Base-by-base conservation (phyloP, 2,113 vertebrate species). In the Megaceryle torquata region DNA sequence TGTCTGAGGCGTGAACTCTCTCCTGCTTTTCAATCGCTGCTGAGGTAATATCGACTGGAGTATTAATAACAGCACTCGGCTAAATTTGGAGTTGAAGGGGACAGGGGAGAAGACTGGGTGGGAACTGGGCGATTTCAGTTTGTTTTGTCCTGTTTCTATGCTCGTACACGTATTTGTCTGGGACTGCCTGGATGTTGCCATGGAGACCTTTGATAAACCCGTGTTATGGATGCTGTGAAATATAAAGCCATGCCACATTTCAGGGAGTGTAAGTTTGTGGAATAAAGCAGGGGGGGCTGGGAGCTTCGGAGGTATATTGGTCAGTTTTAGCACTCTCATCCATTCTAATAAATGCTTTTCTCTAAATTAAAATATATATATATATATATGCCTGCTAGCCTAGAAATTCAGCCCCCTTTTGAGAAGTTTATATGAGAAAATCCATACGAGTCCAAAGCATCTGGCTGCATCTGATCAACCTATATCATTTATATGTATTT, bases 181-280 rank as follows among this genome's bases (percentile, higher is more conserved):
- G 5, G 77, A 50, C 72, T 43, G 96, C 95, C 90, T 41, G 92
- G 57, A 1, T 26, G 96, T 96, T 97, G 82, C 96, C 90, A 93
- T 95, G 28, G 96, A 46, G 96, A 97, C 86, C 93, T 96, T 95
- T 92, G 96, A 96, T 95, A 92, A 95, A 96, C 94, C 93, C 61
- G 0, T 44, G 69, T 84, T 93, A 57, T 54, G 93, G 96, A 95
- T 96, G 96, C 92, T 92, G 95, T 84, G 95, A 91, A 93, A 94
- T 60, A 90, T 11, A 96, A 96, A 95, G 82, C 89, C 74, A 15
- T 21, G 78, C 48, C 59, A 43, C 88, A 7, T 57, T 33, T 46
- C 82, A 5, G 82, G 82, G 82, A 93, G 56, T 26, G 39, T 22
- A 85, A 80, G n/a, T 24, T 51, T 37, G 7, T 0, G 11, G 90